Evolutionary conservation across 2,888 invertebrate genomes (phyloP).

Genomic region (Mantis religiosa): DNA sequence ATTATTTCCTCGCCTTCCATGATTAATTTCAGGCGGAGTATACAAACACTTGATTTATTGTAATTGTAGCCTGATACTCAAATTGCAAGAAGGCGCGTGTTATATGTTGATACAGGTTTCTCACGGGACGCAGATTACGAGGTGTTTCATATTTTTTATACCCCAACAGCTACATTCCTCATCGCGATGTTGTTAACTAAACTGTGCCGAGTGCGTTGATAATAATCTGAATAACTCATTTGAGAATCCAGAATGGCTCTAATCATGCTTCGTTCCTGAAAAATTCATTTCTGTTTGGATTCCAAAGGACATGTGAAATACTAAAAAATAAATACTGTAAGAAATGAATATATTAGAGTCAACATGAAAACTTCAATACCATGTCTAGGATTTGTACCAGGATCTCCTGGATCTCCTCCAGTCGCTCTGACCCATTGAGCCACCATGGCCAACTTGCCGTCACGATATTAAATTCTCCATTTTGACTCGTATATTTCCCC

Average conservation of each 20-base stretch:
- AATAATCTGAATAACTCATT: background rate
- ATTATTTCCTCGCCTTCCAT: background rate
- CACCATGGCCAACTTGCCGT: no score
- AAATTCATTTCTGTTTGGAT: background rate
- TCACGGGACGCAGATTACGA: background rate
- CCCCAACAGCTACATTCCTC: background rate
- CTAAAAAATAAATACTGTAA: no score
- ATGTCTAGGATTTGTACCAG: no score
- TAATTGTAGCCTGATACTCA: background rate
- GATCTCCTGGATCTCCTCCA: no score
- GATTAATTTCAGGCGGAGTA: background rate
- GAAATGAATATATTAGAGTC: no score
- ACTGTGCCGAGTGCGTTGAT: background rate
- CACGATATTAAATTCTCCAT: no score
- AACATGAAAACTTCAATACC: no score
- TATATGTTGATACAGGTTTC: background rate
- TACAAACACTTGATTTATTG: background rate
- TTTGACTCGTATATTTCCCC: no score
- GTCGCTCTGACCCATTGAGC: no score
- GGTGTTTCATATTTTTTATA: background rate
- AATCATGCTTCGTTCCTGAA: background rate
- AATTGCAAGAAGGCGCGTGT: background rate
- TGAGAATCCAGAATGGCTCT: background rate
- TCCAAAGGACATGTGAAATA: no score
- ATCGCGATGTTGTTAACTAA: background rate